Evolutionary conservation across 2,113 vertebrate genomes (phyloP).

Genomic region (Pseudorectes ferrugineus): DNA sequence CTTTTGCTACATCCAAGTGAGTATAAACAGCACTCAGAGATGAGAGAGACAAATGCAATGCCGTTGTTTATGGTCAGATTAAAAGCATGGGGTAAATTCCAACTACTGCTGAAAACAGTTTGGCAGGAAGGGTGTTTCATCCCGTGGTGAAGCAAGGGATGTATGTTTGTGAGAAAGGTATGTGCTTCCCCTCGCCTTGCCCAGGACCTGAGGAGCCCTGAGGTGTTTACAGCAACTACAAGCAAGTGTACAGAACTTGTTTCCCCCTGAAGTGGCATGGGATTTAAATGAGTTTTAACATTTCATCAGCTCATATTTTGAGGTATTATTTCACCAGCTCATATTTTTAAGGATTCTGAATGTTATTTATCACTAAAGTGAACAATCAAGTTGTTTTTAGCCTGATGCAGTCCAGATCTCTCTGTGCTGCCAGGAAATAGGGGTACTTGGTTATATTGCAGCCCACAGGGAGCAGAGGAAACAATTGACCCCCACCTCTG

Average conservation of each 20-base stretch:
- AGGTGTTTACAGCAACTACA: neutral
- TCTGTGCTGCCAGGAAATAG: neutral
- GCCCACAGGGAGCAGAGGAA: neutral
- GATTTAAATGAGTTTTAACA: neutral
- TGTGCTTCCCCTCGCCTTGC: neutral
- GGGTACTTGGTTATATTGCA: neutral
- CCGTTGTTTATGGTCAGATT: neutral
- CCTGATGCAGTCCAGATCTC: neutral
- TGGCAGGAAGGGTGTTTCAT: neutral
- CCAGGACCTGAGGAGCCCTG: neutral
- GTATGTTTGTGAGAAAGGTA: neutral
- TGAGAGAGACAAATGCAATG: neutral
- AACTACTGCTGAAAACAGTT: neutral
- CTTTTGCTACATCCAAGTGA: neutral
- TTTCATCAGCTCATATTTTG: neutral
- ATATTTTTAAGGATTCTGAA: neutral
- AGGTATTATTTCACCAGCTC: neutral
- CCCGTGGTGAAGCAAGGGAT: neutral
- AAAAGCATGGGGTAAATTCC: conserved; percentile 1
- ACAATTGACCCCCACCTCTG: neutral
- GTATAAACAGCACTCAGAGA: conserved; percentile 21
- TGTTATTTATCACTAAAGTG: neutral
- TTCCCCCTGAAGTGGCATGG: neutral
- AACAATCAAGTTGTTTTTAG: neutral
- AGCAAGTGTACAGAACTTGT: neutral